Base-by-base conservation (phyloP, 2,797 vertebrate species). In the Acanthurus tractus region DNA sequence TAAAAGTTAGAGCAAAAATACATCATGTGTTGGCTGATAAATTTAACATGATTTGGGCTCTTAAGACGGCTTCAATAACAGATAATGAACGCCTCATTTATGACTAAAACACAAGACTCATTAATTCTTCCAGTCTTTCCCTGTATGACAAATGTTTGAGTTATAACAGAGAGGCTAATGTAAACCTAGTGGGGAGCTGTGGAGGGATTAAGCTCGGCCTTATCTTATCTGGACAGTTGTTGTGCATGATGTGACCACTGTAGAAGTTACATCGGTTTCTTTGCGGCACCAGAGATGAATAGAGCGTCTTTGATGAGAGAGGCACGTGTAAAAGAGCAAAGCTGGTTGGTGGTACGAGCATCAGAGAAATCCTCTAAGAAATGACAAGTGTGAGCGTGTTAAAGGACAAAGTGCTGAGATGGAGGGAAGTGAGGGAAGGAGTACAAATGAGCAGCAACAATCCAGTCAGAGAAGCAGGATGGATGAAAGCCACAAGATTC, bases 201-300 rank as follows among this genome's bases (percentile, higher is more conserved):
- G 25, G 58, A 65, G 57, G 82, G 73, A 84, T 81, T 74, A 82
- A 65, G 56, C 69, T 2, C 23, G 64, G 61, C 49, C 67, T 77
- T 45, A 15, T 86, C 63, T 81, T 82, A 90, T 88, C 74, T 85
- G 81, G 56, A 76, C 72, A 71, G 57, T 59, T 42, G 76, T 38
- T 67, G 66, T 62, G 45, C 3, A 4, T 74, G 52, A 79, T 2
- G 4, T 72, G 78, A 73, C 56, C 63, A 18, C 46, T 58, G 18
- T 23, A 69, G 62, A 78, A 56, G 74, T 50, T 79, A 68, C 58
- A 78, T 70, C 23, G 40, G 25, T 76, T 57, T 78, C 75, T 74
- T 7, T 64, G 74, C 63, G 74, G 64, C 63, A 45, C 10, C 18
- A 7, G 25, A 17, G 65, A 68, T 62, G 59, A 80, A 75, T 29